Base-by-base conservation (phyloP, 1,140 invertebrate species). In the Drosophila elegans region DNA sequence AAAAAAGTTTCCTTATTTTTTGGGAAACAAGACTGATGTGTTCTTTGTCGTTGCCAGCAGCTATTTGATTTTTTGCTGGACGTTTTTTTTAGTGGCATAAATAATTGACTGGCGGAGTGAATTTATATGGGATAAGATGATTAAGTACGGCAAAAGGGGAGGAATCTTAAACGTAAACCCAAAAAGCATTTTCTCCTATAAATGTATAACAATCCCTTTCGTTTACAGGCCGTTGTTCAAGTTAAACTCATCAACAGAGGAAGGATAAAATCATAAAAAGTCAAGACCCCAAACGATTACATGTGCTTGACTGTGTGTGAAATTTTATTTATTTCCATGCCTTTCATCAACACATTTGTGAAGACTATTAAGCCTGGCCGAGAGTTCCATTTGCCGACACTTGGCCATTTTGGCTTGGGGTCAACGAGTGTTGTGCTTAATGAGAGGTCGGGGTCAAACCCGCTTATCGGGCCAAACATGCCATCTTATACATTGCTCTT, bases 21-120 rank as follows among this genome's bases (percentile, higher is more conserved):
- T 2, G 25, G 3, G 7, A 25, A 32, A 29, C 10, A 11, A 39
- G 9, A 16, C 38, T 45, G 42, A 53, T 34, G n/a, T 41, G 21
- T 39, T 61, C 48, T 61, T 72, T 60, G 55, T 56, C 46, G 51
- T 41, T 57, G 27, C 52, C 13, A 46, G 34, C 38, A 73, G 67
- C 69, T 73, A 69, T 72, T 69, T 46, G 68, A 39, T 44, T 27
- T 75, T 56, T 34, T 53, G 16, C 21, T 12, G 39, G 59, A 74
- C 71, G 56, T 46, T 53, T 64, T 74, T 74, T 42, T 59, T 73
- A 69, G 66, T 71, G 63, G 29, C 25, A 73, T 71, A 51, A 73
- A 61, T 73, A 74, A 53, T 74, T 74, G 71, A 61, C 71, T 34
- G 9, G 36, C 29, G 49, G 29, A 74, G 52, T 13, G 25, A 57